Base-by-base conservation (phyloP, 1,140 invertebrate species). In the Pseudomyrmex pallidus region DNA sequence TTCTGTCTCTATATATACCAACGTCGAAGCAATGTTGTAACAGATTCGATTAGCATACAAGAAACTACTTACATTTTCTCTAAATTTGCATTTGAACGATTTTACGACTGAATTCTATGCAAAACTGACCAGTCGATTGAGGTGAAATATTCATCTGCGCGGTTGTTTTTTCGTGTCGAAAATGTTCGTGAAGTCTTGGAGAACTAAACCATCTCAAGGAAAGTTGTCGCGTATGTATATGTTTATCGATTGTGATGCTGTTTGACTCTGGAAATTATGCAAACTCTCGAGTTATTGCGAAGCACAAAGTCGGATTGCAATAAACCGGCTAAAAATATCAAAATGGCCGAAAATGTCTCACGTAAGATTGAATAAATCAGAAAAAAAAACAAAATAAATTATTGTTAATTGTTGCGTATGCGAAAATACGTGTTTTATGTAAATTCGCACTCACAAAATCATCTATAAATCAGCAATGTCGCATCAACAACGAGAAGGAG, bases 231-330 rank as follows among this genome's bases (percentile, higher is more conserved):
- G n/a, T 50, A 13, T n/a, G 5, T 61, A 85, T 25, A 25, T 25
- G 22, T 68, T 54, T 59, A 15, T 62, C 74, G 59, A 50, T 20
- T 2, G 35, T 52, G 73, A n/a, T n/a, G n/a, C n/a, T 63, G 3
- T 64, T 80, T 7, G 20, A 1, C 46, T 57, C n/a, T 80, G 25
- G 46, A 59, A 61, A 72, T 80, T 80, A 80, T 80, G 76, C 44
- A 80, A 80, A 80, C 72, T 15, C 76, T 17, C 66, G 46, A 22
- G 70, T 72, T 44, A 80, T 80, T 44, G 44, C 76, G 7, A 46
- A 59, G 13, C 54, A 25, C 70, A 61, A 78, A 70, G 66, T 1
- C 15, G 13, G 10, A 52, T 12, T 10, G 44, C 3, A 25, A 78
- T 78, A 68, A 78, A 70, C 56, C 44, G 56, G 12, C 9, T 17